Base-by-base conservation (phyloP, 2,113 vertebrate genomes). In the Boleophthalmus pectinirostris region DNA sequence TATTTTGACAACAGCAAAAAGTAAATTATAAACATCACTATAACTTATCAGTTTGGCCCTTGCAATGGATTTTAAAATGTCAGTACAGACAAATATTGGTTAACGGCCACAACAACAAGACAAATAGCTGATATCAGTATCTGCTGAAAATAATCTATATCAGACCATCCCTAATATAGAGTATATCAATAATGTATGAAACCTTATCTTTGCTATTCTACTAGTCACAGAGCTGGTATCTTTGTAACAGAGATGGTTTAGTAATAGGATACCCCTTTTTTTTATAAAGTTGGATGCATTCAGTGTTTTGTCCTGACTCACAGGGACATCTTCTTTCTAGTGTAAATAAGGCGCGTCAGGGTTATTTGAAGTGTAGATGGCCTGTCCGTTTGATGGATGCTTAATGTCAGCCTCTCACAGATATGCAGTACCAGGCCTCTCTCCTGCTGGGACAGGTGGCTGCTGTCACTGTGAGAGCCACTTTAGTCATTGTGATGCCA, bases 351-450 rank as follows among this genome's bases (percentile, higher is more conserved):
- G 66, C 61, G 47, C 2, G 0, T 24, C 46, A 38, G 25, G 53
- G 72, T 66, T 66, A 85, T 90, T 90, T 92, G 89, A 92, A 87
- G 76, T 89, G 81, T 65, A 80, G 77, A 86, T 70, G 64, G 38
- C 65, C 43, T 18, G 49, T 70, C 68, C 21, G 18, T 78, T 68
- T 88, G 86, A 87, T 88, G 72, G 82, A 84, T 87, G 70, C 23
- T 70, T 43, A 56, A 23, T 82, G 81, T 82, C 83, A 82, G 73
- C 24, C 53, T 70, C 74, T 75, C 47, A 63, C 75, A 63, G 72
- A 64, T 72, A 76, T 25, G 38, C 70, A 21, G 38, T 15, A 54
- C 66, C 76, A 74, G 84, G 77, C 66, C 67, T 60, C 2, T 43
- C 70, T 73, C 83, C 86, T 76, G 68, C 75, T 65, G 15, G 51